phyloP scores from a whole-genome alignment of 1,140 invertebrate genomes.

The Episyrphus balteatus region DNA sequence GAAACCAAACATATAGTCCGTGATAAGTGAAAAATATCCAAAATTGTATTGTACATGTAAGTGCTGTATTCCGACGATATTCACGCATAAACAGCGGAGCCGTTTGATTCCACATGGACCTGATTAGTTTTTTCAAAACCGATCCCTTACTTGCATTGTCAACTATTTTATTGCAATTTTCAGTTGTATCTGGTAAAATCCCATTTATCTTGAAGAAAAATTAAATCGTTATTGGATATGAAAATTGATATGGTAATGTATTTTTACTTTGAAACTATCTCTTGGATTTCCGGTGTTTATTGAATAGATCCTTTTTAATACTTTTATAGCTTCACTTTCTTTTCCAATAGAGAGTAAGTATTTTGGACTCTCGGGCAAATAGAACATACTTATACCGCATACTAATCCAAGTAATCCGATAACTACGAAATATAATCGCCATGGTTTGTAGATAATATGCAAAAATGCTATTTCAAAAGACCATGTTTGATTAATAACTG shows the following conservation, averaged over 20 bases:
- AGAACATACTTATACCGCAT: constrained; percentile 43
- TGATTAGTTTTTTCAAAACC: not conserved
- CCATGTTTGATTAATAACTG: constrained; percentile 48
- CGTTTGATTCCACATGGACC: constrained; percentile 38
- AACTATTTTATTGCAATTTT: too few relatives aligned
- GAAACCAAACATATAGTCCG: constrained; percentile 44
- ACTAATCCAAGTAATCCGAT: constrained; percentile 51
- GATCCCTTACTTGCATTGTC: too few relatives aligned
- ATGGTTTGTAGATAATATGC: constrained; percentile 46
- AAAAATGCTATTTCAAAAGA: constrained; percentile 27
- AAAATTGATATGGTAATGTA: too few relatives aligned
- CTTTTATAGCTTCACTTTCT: constrained; percentile 41
- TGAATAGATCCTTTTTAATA: constrained; percentile 44
- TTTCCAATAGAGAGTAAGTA: constrained; percentile 48
- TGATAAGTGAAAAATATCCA: constrained; percentile 40
- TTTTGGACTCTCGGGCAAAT: constrained; percentile 62
- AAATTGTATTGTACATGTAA: constrained; percentile 41
- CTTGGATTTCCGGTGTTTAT: constrained; percentile 33
- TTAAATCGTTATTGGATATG: too few relatives aligned
- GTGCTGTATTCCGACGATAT: constrained; percentile 36
- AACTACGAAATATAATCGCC: constrained; percentile 55
- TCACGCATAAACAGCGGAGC: constrained; percentile 38
- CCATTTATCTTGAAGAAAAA: constrained; percentile 2
- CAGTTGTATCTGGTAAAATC: not conserved
- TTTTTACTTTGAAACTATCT: too few relatives aligned